Conservation (phyloP, 2,113 vertebrate species). For the Progne subis region DNA sequence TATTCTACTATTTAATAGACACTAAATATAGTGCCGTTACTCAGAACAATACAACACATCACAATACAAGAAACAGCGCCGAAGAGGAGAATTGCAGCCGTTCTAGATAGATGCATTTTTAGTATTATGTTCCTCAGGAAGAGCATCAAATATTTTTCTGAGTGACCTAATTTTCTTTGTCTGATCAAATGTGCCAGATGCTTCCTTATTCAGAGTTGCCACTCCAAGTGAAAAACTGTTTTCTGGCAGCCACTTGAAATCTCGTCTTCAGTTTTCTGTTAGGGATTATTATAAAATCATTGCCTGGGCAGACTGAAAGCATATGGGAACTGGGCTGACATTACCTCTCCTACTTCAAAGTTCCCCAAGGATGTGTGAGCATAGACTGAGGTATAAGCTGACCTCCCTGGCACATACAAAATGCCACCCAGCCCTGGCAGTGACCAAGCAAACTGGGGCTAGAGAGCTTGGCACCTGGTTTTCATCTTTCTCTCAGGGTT, state of each 20-base stretch:
- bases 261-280: slow-evolving; percentile 61
- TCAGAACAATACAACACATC: slow-evolving; percentile 31
- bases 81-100: not conserved
- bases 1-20: slow-evolving; percentile 12
- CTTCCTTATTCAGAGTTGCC: slow-evolving; percentile 68
- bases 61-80: not conserved
- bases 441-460: not conserved
- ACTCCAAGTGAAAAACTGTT: slow-evolving; percentile 67
- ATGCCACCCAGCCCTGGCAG: not conserved
- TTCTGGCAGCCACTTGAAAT: slow-evolving; percentile 67
- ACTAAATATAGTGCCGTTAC: slow-evolving; percentile 34
- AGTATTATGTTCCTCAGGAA: slow-evolving; percentile 55
- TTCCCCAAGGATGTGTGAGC: slow-evolving; percentile 30
- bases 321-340: slow-evolving; percentile 54
- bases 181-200: slow-evolving; percentile 71
- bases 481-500: not conserved
- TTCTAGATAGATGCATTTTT: slow-evolving; percentile 23
- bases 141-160: slow-evolving; percentile 57
- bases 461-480: not conserved
- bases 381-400: not conserved
- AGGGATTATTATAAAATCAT: slow-evolving; percentile 62
- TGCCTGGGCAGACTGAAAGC: slow-evolving; percentile 60
- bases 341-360: slow-evolving; percentile 30
- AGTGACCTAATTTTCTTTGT: slow-evolving; percentile 72
- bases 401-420: not conserved